Percentiles rank a stretch among this genome's conserved stretches.
Evolutionary conservation across 1,140 invertebrate genomes (phyloP).

Genomic region (Lordiphosa clarofinis): DNA sequence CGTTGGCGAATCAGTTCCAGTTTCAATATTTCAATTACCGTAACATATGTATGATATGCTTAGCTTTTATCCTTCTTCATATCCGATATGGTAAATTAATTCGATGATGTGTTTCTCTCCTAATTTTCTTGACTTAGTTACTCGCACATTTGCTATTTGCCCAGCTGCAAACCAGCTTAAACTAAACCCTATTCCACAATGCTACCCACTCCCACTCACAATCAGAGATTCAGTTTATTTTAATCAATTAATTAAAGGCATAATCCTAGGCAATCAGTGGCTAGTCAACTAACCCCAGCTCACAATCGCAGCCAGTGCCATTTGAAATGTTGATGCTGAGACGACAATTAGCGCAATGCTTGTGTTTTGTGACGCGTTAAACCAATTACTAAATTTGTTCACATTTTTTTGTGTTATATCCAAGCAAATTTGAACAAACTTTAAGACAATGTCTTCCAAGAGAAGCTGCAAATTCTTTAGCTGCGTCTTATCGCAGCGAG

Average conservation of each 20-base stretch:
- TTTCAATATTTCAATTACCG: too few relatives aligned
- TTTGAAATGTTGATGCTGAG: constrained; percentile 66
- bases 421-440: constrained; percentile 15
- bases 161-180: too few relatives aligned
- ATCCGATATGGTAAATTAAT: too few relatives aligned
- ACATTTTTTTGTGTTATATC: constrained; percentile 13
- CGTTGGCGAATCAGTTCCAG: too few relatives aligned
- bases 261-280: constrained; percentile 37
- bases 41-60: too few relatives aligned
- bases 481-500: constrained; percentile 31
- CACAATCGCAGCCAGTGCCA: constrained; percentile 46
- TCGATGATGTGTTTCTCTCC: too few relatives aligned
- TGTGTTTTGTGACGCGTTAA: constrained; percentile 10
- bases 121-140: too few relatives aligned
- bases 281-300: constrained; percentile 8
- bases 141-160: too few relatives aligned
- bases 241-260: constrained; percentile 71
- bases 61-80: too few relatives aligned
- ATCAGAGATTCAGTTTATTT: constrained; percentile 33
- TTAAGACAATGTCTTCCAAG: constrained; percentile 25
- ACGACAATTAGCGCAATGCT: constrained; percentile 65
- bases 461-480: constrained; percentile 52
- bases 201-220: constrained; percentile 14
- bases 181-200: background rate
- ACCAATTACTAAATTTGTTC: constrained; percentile 32